phyloP scores from a whole-genome alignment of 2,888 invertebrate genomes.

The Drosophila neotestacea region DNA sequence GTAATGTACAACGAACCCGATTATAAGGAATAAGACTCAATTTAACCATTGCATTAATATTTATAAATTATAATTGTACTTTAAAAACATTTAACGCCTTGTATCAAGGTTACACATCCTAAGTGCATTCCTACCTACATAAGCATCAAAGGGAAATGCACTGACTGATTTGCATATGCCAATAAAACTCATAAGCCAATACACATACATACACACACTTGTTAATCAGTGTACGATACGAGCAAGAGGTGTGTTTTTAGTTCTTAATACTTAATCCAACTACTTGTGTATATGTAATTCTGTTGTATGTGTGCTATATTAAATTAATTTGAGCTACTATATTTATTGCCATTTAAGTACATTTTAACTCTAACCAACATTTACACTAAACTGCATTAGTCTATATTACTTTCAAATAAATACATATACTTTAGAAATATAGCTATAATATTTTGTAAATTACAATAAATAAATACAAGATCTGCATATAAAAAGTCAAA shows the following conservation, averaged over 20 bases:
- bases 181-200: constrained; percentile 27
- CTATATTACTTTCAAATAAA: constrained; percentile 3
- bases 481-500: neutral
- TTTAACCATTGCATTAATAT: constrained; percentile 41
- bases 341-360: constrained; percentile 73
- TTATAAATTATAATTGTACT: constrained; percentile 25
- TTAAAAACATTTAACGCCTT: constrained; percentile 77
- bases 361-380: constrained; percentile 41
- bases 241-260: constrained; percentile 16
- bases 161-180: constrained; percentile 54
- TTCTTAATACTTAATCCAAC: constrained; percentile 14
- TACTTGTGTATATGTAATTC: constrained; percentile 24
- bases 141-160: constrained; percentile 25
- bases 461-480: constrained; percentile 23
- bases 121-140: constrained; percentile 45
- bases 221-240: constrained; percentile 14
- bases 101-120: constrained; percentile 84
- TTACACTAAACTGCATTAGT: constrained; percentile 32
- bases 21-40: constrained; percentile 23
- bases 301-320: constrained; percentile 77
- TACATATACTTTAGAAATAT: neutral
- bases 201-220: constrained; percentile 24
- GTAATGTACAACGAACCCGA: constrained; percentile 66
- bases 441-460: constrained; percentile 8
- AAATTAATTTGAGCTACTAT: constrained; percentile 59